Conservation (phyloP, 2,113 vertebrate genomes). For the Delphinapterus leucas region DNA sequence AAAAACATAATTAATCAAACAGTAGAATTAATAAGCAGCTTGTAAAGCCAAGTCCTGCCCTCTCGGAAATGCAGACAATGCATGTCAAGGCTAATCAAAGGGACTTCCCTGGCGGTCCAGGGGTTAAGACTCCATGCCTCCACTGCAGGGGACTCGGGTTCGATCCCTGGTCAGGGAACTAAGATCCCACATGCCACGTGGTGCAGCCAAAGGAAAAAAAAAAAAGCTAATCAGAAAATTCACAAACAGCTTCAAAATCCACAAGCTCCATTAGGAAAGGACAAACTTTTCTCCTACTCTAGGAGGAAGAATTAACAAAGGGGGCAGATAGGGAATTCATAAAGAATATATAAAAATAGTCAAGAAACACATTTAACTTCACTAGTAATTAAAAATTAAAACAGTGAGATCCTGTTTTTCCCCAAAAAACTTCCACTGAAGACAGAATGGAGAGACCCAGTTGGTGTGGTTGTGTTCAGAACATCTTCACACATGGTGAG, state of each 20-base stretch:
- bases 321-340: background rate
- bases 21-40: background rate
- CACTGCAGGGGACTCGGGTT: no score
- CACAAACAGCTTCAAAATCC: background rate
- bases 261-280: background rate
- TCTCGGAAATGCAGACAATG: background rate
- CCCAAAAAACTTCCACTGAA: background rate
- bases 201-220: no score
- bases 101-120: no score
- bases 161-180: no score
- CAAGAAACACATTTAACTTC: background rate
- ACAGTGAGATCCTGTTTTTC: background rate
- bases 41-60: background rate
- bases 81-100: background rate
- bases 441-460: background rate
- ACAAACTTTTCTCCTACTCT: background rate
- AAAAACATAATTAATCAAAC: background rate
- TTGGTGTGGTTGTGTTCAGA: background rate
- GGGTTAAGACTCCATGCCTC: no score
- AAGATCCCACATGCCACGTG: no score
- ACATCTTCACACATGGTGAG: rapidly evolving
- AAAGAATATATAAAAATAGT: background rate
- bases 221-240: background rate
- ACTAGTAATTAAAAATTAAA: background rate
- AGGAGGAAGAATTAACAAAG: background rate